Conservation (phyloP, 2,113 vertebrate genomes). For the Hemicordylus capensis region DNA sequence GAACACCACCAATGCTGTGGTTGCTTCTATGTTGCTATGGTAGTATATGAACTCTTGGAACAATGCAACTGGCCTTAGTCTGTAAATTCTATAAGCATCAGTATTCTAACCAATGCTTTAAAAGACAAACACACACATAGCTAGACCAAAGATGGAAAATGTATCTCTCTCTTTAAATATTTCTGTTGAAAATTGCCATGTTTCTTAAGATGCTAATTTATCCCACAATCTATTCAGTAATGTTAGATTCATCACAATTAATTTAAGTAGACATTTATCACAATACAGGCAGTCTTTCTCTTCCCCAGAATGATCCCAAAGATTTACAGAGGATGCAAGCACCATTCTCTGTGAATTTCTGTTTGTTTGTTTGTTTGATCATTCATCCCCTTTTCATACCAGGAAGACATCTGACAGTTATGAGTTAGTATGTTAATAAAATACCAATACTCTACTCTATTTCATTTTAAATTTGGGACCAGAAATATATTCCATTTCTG, state of each 20-base stretch:
- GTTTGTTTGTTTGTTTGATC: slow-evolving; percentile 1
- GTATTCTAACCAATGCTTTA: too few species aligned
- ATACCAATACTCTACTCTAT: slow-evolving; percentile 8
- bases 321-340: slow-evolving; percentile 23
- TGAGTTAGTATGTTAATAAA: slow-evolving; percentile 18
- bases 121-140: too few species aligned
- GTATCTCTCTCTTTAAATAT: too few species aligned
- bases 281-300: slow-evolving; percentile 7
- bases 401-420: neutral
- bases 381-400: slow-evolving; percentile 9
- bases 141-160: too few species aligned
- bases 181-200: too few species aligned
- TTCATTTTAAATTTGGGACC: neutral
- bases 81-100: too few species aligned
- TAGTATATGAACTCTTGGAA: too few species aligned
- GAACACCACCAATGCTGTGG: too few species aligned
- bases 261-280: neutral
- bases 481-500: slow-evolving; percentile 3
- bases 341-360: neutral
- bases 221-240: neutral
- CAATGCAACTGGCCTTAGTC: too few species aligned
- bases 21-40: too few species aligned
- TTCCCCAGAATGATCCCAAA: slow-evolving; percentile 14
- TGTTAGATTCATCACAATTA: neutral
- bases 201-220: neutral